Evolutionary conservation across 2,888 invertebrate species (phyloP).

Genomic region (Lydus trimaculatus): DNA sequence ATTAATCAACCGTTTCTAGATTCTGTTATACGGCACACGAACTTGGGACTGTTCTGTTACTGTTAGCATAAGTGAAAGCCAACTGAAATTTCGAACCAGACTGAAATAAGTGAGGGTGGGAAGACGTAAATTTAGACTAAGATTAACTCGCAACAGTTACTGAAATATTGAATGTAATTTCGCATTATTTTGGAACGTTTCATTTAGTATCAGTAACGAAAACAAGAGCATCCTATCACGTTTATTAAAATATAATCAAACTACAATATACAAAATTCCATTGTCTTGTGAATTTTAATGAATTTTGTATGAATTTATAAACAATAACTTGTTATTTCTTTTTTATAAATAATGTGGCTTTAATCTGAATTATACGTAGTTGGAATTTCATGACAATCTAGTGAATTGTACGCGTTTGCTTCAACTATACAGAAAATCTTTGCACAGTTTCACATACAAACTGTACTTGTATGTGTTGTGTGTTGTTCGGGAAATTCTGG

Average conservation of each 20-base stretch:
- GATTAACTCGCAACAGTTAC: constrained; percentile 57
- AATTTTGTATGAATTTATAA: background rate
- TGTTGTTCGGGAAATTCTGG: constrained; percentile 4
- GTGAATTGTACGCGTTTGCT: background rate
- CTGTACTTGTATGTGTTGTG: background rate
- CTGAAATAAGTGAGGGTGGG: constrained; percentile 57
- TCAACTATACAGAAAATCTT: background rate
- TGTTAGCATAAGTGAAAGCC: constrained; percentile 30
- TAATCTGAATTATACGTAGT: background rate
- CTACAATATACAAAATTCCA: background rate
- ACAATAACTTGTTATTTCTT: background rate
- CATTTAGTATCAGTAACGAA: constrained; percentile 45
- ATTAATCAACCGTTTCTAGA: background rate
- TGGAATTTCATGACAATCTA: background rate
- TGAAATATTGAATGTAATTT: constrained; percentile 57
- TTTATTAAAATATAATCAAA: background rate
- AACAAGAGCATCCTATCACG: constrained; percentile 36
- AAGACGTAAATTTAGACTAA: constrained; percentile 58
- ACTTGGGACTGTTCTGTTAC: constrained; percentile 2
- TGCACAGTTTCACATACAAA: background rate
- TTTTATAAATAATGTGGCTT: background rate
- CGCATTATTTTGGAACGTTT: constrained; percentile 54
- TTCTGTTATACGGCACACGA: background rate
- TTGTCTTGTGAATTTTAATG: background rate
- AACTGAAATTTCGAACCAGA: constrained; percentile 48